Evolutionary conservation across 2,113 vertebrate genomes (phyloP).

Genomic region (Actenoides hombroni): DNA sequence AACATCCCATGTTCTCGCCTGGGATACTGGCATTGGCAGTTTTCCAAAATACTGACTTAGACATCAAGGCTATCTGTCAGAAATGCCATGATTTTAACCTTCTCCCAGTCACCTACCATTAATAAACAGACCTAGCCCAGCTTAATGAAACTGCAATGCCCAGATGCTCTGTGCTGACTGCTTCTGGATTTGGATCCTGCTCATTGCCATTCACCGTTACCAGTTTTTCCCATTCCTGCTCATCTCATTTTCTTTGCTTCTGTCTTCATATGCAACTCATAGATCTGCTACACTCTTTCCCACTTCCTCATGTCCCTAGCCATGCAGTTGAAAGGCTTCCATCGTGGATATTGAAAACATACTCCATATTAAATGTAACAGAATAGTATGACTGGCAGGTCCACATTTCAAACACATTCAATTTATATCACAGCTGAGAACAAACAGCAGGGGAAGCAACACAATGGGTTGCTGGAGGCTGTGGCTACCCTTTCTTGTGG

Average conservation of each 20-base stretch:
- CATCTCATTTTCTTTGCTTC: neutral
- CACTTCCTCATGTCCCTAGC: neutral
- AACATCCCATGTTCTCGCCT: neutral
- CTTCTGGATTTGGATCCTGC: neutral
- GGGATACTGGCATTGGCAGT: neutral
- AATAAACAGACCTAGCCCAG: neutral
- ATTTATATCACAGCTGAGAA: conserved; percentile 28
- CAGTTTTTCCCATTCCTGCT: neutral
- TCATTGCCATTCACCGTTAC: neutral
- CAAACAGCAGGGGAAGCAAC: conserved; percentile 42
- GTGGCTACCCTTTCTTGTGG: conserved; percentile 57
- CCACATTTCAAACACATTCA: conserved; percentile 23
- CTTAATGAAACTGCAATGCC: neutral
- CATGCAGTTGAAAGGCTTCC: conserved; percentile 16
- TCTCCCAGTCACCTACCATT: neutral
- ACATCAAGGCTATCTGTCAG: neutral
- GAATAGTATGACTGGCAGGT: neutral
- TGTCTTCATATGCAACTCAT: neutral
- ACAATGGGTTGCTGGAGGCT: conserved; percentile 39
- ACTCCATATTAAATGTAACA: conserved; percentile 24
- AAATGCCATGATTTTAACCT: neutral
- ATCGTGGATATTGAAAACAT: conserved; percentile 32
- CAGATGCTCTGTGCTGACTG: neutral
- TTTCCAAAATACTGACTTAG: neutral
- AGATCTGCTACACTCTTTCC: neutral